Evolutionary conservation across 2,797 vertebrate genomes (phyloP), one percentile per base, ranked within the genome.

Genomic region (Pogonophryne albipinna): DNA sequence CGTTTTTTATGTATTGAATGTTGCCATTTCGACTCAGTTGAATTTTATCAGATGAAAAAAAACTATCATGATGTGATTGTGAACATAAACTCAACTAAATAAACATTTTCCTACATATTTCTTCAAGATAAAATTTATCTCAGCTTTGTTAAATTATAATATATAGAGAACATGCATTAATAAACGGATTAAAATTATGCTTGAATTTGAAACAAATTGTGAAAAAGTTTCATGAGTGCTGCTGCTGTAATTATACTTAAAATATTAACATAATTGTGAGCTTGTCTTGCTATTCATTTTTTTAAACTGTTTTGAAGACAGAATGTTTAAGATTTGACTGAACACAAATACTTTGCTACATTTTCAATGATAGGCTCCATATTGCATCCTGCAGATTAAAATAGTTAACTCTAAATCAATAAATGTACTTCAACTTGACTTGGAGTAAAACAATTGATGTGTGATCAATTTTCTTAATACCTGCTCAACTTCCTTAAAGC

Each of bases 401-500:
- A 46, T 19, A 41, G 10, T 41, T 10, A 44, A 61, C 59, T 6
- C 23, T 61, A 42, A 27, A 10, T 44, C 47, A 31, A 46, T 62
- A 47, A 4, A 14, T 13, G 41, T 47, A 38, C 23, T 50, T 56
- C 38, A 14, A 42, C 55, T 17, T 70, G 20, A 38, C 34, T 38
- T 38, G 8, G 34, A 38, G 34, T 7, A 38, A 38, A 38, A 38
- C 6, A 38, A 38, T 27, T 3, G 4, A 46, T 19, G 45, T 51
- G 34, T 44, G 23, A 27, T 66, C 41, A 0, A 82, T 87, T 78
- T 61, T 51, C 38, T 23, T 45, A 38, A 71, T 42, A 58, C 7
- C 34, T 9, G 46, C 42, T 44, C 1, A 5, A 58, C 42, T 49
- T 10, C 10, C n/a, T 44, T 66, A 23, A 72, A 47, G 46, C 27